Base-by-base conservation (phyloP, 37 sponge, comb jelly and placozoan genomes). In the Ianthella basta region DNA sequence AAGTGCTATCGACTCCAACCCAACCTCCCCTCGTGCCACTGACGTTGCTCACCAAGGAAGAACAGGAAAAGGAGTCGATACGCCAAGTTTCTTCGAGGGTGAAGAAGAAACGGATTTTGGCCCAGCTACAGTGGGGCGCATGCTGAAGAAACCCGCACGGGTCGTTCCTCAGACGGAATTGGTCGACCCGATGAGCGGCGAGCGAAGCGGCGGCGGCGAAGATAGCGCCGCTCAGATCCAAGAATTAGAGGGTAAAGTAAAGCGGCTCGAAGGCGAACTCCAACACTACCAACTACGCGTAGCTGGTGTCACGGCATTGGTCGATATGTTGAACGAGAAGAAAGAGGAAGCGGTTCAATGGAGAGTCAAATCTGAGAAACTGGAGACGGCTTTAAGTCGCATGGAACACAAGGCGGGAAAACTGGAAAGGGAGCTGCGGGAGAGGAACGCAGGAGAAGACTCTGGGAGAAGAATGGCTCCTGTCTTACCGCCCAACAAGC, bases 241-340 rank as follows among this genome's bases (percentile, higher is more conserved):
- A 30, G 1, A 30, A 18, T 69, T 6, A 4, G 1, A 34, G 32
- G 35, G 10, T 4, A 8, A 41, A 41, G 40, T 75, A 39, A 75
- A 36, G 25, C 5, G 2, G 20, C 60, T 60, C 4, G 60, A 60
- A 30, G 60, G 59, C 8, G 81, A 80, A 19, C 37, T 60, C 4
- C 15, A 60, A 80, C 59, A 33, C 20, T 60, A 80, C 60, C 59
- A 57, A 33, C 61, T 60, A 14, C 85, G 93, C 2, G 83, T 93
- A 24, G 77, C 89, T 29, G 93, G 93, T 24, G 93, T 93, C 56
- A 82, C 84, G 60, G 90, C 89, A 40, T 79, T 93, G 13, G 93
- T 85, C 19, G 73, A 84, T 1, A 36, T 89, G 54, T 79, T 93
- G 30, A 87, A 87, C 72, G 93, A 93, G 14, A 84, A 84, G 20